Evolutionary conservation across 1,140 invertebrate species (phyloP), one percentile per base, ranked within the genome.

Genomic region (Cydia strobilella): DNA sequence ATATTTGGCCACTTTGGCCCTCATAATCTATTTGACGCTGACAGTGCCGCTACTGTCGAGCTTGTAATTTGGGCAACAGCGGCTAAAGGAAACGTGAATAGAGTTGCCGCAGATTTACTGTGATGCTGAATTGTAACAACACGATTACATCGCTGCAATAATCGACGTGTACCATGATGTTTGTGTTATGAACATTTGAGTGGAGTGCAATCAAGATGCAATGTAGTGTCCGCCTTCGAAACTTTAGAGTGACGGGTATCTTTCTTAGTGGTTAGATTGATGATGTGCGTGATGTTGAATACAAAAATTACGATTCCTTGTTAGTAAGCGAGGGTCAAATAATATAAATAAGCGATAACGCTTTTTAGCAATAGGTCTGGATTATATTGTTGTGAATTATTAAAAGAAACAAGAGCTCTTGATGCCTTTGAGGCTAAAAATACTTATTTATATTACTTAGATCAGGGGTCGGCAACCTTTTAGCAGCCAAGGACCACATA

Each of bases 261-360:
- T 88, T 86, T 79, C 77, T 86, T 90, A 91, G 90, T 84, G 80
- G 84, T 88, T 91, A 91, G 90, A 87, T 88, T 83, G 87, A 79
- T 81, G 84, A 82, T 74, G 74, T 79, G 81, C 75, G 81, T 82
- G 81, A 79, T 86, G 78, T 80, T 86, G 87, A 87, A 89, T 82
- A 87, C 82, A 90, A 88, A 82, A 86, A 82, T 81, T 72, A 25
- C 42, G 25, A 48, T 51, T 59, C 20, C 54, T 59, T 59, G 20
- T 59, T 59, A 23, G n/a, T n/a, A 54, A 20, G n/a, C 20, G 54
- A 59, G 54, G 18, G 65, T 69, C 35, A 31, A 35, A n/a, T 39
- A 39, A 42, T 35, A 63, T 31, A 39, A 42, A 39, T n/a, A 18
- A 69, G 31, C 31, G 65, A 69, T 31, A 42, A 69, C 65, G 65